These are phyloP conservation scores for Odontocolon sp. DNA, from an alignment of 2,888 invertebrate genomes.

Conservation along the genomic window DNA sequence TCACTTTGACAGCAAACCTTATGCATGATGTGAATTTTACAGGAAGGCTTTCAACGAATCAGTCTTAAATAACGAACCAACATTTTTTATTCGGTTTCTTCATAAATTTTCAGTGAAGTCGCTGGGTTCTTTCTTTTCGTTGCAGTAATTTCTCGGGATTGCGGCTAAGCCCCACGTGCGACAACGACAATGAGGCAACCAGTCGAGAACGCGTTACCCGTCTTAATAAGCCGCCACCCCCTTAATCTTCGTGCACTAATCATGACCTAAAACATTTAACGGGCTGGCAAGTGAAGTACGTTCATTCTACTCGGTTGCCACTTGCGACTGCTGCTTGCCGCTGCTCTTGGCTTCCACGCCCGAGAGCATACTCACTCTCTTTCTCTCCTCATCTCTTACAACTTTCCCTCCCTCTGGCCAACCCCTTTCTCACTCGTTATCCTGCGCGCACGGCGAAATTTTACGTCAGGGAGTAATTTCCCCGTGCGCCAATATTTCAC, in stretches of 20 bases:
- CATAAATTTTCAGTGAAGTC: not conserved
- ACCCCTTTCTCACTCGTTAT: slow-evolving; percentile 59
- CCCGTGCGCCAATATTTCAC: slow-evolving; percentile 77
- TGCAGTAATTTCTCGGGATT: slow-evolving; percentile 10
- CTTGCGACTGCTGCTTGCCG: slow-evolving; percentile 26
- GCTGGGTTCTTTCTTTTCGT: not conserved
- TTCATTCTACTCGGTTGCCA: slow-evolving; percentile 47
- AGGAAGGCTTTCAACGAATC: no score
- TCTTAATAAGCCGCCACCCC: slow-evolving; percentile 58
- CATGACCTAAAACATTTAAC: slow-evolving; percentile 72
- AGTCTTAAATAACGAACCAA: no score
- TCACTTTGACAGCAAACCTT: no score
- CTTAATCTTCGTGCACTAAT: slow-evolving; percentile 72
- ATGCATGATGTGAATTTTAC: no score
- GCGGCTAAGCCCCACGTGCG: not conserved
- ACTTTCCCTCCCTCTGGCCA: slow-evolving; percentile 15
- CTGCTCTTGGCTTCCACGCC: slow-evolving; percentile 30
- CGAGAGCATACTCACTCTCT: slow-evolving; percentile 26
- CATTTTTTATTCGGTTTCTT: no score
- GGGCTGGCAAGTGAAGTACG: slow-evolving; percentile 41
- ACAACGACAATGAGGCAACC: slow-evolving; percentile 35
- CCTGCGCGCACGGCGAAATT: slow-evolving; percentile 69
- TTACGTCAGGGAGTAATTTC: slow-evolving; percentile 78
- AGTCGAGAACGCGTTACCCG: slow-evolving; percentile 35
- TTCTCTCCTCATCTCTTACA: slow-evolving; percentile 22